A percentile compares a stretch with the other conserved stretches of the same genome.
phyloP scores from a whole-genome alignment of 2,888 invertebrate genomes.

The Chorisops tibialis region DNA sequence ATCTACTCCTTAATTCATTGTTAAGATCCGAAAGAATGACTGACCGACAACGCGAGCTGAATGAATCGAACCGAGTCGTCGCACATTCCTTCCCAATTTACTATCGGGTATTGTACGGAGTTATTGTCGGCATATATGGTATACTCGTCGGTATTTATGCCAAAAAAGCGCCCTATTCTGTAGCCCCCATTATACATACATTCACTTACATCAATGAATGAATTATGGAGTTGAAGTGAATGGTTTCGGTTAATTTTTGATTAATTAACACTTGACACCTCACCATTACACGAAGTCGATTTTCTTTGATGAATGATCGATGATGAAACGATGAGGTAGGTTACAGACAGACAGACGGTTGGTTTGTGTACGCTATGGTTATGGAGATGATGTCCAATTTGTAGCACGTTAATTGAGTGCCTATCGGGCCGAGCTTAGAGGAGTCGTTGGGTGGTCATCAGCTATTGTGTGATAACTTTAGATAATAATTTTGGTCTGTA shows the following conservation, averaged over 20 bases:
- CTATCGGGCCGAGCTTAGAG: slow-evolving; percentile 22
- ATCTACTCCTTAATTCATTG: slow-evolving; percentile 29
- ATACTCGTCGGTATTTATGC: slow-evolving; percentile 16
- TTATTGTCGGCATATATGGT: slow-evolving; percentile 4
- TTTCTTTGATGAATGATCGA: slow-evolving; percentile 29
- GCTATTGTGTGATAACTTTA: neutral
- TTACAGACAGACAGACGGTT: neutral
- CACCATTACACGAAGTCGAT: slow-evolving; percentile 29
- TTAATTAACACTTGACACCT: slow-evolving; percentile 33
- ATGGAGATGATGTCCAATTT: slow-evolving; percentile 29
- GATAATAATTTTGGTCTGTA: too few relatives aligned
- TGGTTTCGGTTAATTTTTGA: slow-evolving; percentile 34
- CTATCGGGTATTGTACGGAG: slow-evolving; percentile 5
- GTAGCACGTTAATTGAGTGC: slow-evolving; percentile 31
- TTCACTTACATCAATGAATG: slow-evolving; percentile 31
- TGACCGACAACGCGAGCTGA: slow-evolving; percentile 25
- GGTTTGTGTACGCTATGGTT: too few relatives aligned
- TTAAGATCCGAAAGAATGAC: slow-evolving; percentile 1
- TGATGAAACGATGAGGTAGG: slow-evolving; percentile 28
- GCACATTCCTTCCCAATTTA: neutral
- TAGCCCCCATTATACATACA: slow-evolving; percentile 18
- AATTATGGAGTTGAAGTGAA: slow-evolving; percentile 31
- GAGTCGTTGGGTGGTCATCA: slow-evolving; percentile 30
- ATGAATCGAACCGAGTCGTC: slow-evolving; percentile 22
- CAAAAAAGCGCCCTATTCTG: slow-evolving; percentile 15